Base-by-base conservation (phyloP, 2,888 invertebrate genomes). In the Nipponacmea schrenckii region DNA sequence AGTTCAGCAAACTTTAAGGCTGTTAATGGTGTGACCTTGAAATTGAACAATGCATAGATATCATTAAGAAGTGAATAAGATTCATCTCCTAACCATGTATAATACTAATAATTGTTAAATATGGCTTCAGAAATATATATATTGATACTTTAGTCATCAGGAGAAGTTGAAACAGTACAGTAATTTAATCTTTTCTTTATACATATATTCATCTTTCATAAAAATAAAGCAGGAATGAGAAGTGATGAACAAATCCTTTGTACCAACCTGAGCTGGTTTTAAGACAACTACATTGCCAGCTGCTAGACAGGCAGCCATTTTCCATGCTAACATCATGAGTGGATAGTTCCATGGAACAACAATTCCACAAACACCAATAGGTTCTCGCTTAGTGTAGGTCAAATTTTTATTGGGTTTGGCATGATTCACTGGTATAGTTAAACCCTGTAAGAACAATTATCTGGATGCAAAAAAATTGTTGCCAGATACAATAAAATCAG, bases 261-360 rank as follows among this genome's bases (percentile, higher is more conserved):
- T 39, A 48, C 67, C 91, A 67, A 90, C 90, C 87, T 90, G 91
- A 0, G 98, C 97, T 0, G 98, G 98, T 89, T 98, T 98, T 89
- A 97, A 95, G 0, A 98, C 93, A 0, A 97, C 96, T 0, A 97
- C 97, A 87, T 98, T 98, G 48, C 98, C 98, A 12, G 97, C 97
- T 0, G 97, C 97, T 65, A 98, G 91, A 85, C 97, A 98, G 3
- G 98, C 96, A 0, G 97, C 97, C 96, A 97, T 96, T 89, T 98
- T 98, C 97, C 97, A 98, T 0, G 96, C 95, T 15, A 98, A 90
- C 98, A 98, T 98, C 98, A 98, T 98, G 14, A 98, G 90, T 0
- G 98, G 98, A 88, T 98, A 98, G 89, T 98, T 98, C 98, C 98
- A 98, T 0, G 98, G 97, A 0, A 97, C 97, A 20, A 98, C 93